Percentiles rank a stretch among this genome's conserved stretches.
phyloP scores from a whole-genome alignment of 2,113 vertebrate genomes.

The Antechinus stuartii region DNA sequence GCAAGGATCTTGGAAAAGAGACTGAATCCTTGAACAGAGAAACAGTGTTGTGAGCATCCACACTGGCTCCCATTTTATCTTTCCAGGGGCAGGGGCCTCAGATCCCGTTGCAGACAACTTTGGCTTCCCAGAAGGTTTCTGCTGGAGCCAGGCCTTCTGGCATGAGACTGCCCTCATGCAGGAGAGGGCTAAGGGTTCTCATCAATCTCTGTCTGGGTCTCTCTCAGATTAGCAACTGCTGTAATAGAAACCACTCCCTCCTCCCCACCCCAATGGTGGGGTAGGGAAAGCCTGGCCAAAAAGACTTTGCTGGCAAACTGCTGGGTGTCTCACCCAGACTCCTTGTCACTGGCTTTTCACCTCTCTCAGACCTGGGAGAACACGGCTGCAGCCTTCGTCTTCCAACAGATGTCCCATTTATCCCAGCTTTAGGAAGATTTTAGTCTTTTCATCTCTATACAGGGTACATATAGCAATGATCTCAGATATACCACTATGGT shows the following conservation, averaged over 20 bases:
- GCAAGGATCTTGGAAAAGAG: not conserved
- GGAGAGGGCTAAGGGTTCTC: slow-evolving; percentile 27
- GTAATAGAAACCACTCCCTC: slow-evolving; percentile 58
- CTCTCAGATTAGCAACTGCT: slow-evolving; percentile 57
- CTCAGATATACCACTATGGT: not conserved
- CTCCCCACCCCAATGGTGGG: slow-evolving; percentile 42
- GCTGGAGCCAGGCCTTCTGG: not conserved
- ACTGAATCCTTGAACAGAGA: not conserved
- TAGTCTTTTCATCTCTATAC: not conserved
- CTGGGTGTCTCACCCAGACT: slow-evolving; percentile 55
- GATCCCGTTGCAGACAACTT: not conserved
- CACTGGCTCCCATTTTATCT: not conserved
- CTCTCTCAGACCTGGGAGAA: slow-evolving; percentile 4
- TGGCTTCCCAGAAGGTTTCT: slow-evolving; percentile 11
- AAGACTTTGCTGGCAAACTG: slow-evolving; percentile 50
- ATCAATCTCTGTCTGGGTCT: slow-evolving; percentile 46
- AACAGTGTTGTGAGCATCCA: not conserved
- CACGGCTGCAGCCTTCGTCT: not conserved
- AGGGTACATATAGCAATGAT: not conserved
- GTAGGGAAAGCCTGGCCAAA: slow-evolving; percentile 47
- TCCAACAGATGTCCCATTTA: not conserved
- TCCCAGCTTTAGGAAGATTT: not conserved
- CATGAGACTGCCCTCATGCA: slow-evolving; percentile 14
- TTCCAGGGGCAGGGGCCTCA: slow-evolving; percentile 5
- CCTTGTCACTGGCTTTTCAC: slow-evolving; percentile 72